These are phyloP conservation scores for Patiria miniata DNA, from an alignment of 35 echinoderm and acorn worm species.

Conservation along the genomic window DNA sequence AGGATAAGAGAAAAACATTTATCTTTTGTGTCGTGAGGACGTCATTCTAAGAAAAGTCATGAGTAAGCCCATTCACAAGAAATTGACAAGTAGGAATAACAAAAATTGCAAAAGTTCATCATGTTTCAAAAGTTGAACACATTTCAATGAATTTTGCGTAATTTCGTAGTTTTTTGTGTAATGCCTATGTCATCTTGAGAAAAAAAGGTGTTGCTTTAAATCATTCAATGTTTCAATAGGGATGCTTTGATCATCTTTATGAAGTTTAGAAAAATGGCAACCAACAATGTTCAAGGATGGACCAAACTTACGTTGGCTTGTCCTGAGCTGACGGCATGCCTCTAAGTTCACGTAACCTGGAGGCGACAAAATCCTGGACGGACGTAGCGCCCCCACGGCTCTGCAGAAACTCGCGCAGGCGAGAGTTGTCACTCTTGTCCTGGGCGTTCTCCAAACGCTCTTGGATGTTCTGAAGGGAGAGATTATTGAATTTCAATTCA, in stretches of 20 bases:
- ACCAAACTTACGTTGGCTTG: slow-evolving; percentile 24
- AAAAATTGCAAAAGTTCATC: too few relatives aligned
- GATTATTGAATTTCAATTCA: too few relatives aligned
- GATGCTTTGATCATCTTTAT: neutral
- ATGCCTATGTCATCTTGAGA: too few relatives aligned
- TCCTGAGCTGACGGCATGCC: slow-evolving; percentile 32
- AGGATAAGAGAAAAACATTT: neutral
- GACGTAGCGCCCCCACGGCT: slow-evolving; percentile 64
- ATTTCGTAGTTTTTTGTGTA: too few relatives aligned
- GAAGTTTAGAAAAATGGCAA: neutral
- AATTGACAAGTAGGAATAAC: too few relatives aligned
- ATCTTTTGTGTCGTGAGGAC: too few relatives aligned
- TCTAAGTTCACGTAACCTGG: slow-evolving; percentile 71
- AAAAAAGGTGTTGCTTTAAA: neutral
- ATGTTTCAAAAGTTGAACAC: too few relatives aligned
- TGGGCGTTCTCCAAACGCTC: slow-evolving; percentile 65
- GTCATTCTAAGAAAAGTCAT: too few relatives aligned
- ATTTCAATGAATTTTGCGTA: too few relatives aligned
- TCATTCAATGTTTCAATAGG: too few relatives aligned
- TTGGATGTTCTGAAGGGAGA: slow-evolving; percentile 66
- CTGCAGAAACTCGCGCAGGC: slow-evolving; percentile 72
- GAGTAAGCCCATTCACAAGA: too few relatives aligned
- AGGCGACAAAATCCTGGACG: slow-evolving; percentile 71
- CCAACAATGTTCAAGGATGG: neutral
- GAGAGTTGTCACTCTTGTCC: slow-evolving; percentile 59